Conservation (phyloP, 2,888 invertebrate species). For the Leucania comma region DNA sequence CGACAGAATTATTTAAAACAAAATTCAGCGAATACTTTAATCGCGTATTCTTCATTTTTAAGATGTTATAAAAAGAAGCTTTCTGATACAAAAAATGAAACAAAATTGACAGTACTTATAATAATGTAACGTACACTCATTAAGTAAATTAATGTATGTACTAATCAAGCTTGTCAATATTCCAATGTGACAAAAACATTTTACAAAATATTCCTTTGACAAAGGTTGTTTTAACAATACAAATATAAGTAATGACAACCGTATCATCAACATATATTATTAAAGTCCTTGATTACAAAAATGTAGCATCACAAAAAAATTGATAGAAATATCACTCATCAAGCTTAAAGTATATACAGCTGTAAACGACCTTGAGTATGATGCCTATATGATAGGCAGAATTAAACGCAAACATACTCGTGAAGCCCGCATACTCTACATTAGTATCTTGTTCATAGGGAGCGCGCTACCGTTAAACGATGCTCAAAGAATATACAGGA, state of each 20-base stretch:
- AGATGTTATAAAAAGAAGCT: not conserved
- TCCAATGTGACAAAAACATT: no score
- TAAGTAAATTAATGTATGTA: not conserved
- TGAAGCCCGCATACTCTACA: no score
- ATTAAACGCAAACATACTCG: no score
- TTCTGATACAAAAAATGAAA: not conserved
- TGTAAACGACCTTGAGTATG: no score
- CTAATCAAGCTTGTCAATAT: not conserved
- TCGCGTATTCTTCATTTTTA: not conserved
- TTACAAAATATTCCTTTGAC: no score
- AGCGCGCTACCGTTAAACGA: no score
- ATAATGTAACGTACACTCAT: not conserved
- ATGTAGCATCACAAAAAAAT: constrained; percentile 1
- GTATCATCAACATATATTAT: no score
- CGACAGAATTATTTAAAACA: not conserved
- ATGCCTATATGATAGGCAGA: no score
- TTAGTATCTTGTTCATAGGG: no score
- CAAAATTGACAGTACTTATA: not conserved
- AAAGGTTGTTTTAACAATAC: no score
- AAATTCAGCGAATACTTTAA: not conserved
- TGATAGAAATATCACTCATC: not conserved
- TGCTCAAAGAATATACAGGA: no score
- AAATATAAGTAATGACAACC: not conserved
- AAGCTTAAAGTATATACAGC: no score
- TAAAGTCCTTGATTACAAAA: not conserved